Conservation (phyloP, 2,797 vertebrate species). For the Hipposideros larvatus region DNA sequence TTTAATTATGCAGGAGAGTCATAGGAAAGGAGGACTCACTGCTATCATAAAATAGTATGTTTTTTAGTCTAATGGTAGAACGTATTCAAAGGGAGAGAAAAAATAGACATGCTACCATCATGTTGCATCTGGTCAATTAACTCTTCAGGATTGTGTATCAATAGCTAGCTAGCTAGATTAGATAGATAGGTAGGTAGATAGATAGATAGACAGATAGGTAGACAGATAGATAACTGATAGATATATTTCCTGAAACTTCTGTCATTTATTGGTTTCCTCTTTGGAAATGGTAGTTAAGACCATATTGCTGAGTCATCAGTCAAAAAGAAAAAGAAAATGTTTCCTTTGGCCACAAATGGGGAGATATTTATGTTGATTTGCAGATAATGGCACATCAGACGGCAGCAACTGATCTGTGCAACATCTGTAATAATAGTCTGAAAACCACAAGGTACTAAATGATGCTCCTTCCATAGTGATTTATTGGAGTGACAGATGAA, state of each 20-base stretch:
- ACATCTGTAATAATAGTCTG: background rate
- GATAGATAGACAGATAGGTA: background rate
- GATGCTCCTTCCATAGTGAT: background rate
- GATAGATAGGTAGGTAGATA: no score
- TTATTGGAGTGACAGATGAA: background rate
- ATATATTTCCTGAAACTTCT: background rate
- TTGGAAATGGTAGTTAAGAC: background rate
- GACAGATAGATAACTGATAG: background rate
- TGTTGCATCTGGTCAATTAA: background rate
- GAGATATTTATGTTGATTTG: slow-evolving; percentile 16
- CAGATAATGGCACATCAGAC: background rate
- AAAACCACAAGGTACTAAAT: background rate
- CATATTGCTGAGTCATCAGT: background rate
- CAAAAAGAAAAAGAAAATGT: slow-evolving; percentile 14
- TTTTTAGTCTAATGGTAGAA: background rate
- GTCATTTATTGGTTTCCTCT: background rate
- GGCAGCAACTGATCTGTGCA: background rate
- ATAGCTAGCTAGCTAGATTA: background rate
- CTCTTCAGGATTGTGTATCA: background rate
- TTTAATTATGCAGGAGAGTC: background rate
- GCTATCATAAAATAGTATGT: background rate
- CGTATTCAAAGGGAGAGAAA: background rate
- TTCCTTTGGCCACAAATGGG: background rate
- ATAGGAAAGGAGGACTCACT: background rate
- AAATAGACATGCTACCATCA: background rate